phyloP scores from a whole-genome alignment of 2,797 vertebrate genomes.

The Phrynocephalus forsythii region DNA sequence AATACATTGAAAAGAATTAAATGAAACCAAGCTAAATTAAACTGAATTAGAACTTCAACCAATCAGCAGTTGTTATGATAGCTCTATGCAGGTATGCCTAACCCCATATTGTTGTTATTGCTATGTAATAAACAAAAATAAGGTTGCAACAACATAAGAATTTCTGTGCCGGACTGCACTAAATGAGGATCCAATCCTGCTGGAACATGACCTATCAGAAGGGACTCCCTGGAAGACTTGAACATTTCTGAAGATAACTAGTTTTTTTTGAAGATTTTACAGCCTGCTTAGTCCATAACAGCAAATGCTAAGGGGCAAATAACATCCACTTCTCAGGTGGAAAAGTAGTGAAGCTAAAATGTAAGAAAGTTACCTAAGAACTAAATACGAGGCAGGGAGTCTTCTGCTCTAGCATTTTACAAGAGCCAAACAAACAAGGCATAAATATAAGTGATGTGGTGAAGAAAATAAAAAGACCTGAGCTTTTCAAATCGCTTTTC shows the following conservation, averaged over 20 bases:
- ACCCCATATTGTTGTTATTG: background rate
- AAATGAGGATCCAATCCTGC: conserved; percentile 13
- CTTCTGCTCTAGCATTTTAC: background rate
- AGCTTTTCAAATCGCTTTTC: no score
- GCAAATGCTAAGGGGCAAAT: conserved; percentile 43
- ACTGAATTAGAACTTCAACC: conserved; percentile 1
- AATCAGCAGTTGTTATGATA: background rate
- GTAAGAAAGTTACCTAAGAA: background rate
- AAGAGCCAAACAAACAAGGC: background rate
- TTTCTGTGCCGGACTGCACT: conserved; percentile 4
- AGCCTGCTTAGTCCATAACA: conserved; percentile 37
- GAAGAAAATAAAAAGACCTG: background rate
- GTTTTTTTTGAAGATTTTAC: conserved; percentile 32
- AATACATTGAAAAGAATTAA: background rate
- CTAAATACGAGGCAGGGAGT: no score
- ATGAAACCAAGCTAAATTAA: background rate
- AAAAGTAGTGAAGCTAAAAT: background rate
- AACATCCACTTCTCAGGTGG: background rate
- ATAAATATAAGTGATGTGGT: background rate
- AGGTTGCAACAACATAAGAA: background rate
- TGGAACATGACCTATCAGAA: conserved; percentile 12
- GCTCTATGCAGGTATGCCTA: background rate
- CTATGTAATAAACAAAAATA: conserved; percentile 1
- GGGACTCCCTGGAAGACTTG: conserved; percentile 12
- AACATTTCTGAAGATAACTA: conserved; percentile 26